Base-by-base conservation (phyloP, 1,140 invertebrate species). In the Drosophila novamexicana region DNA sequence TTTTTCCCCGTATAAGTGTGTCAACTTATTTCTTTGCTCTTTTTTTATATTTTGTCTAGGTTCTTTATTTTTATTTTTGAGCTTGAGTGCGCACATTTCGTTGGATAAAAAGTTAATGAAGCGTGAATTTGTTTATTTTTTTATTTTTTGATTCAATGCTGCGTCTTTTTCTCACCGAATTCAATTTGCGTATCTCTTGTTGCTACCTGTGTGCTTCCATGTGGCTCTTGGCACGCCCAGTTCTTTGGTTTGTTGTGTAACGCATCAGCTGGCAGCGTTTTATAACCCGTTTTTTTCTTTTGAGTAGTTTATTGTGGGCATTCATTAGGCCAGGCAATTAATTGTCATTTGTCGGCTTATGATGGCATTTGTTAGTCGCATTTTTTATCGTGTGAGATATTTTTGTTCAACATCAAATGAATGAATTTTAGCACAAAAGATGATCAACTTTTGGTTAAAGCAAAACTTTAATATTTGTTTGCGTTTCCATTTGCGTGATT, bases 311-410 rank as follows among this genome's bases (percentile, higher is more conserved):
- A 44, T 68, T 40, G 29, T 36, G 58, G 52, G 44, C 49, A 16
- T 72, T 79, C 82, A 86, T 86, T 86, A 81, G 79, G 76, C n/a
- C 61, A 59, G 59, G 69, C 83, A 89, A 89, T 89, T 89, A 89
- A 88, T 80, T 88, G 83, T 80, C 76, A 89, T 83, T 88, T 88
- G 83, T 89, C 83, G 75, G 76, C 59, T 71, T 86, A 67, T 78
- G 68, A 64, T 61, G 49, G 50, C 49, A 29, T 64, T 8, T 32
- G 7, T 16, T 16, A 9, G n/a, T 32, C 14, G 36, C 6, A 18
- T 54, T 39, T 39, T 37, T 18, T 16, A 29, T 52, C 18, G 39
- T 52, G 47, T 45, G 45, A 44, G 32, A 37, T 49, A 36, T 9
- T 49, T 29, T 29, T 29, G 22, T 3, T 40, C 34, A 67, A 37